A percentile compares a stretch with the other conserved stretches of the same genome.
phyloP scores from a whole-genome alignment of 92 coral and sea anemone species.

The Palythoa grandiflora region DNA sequence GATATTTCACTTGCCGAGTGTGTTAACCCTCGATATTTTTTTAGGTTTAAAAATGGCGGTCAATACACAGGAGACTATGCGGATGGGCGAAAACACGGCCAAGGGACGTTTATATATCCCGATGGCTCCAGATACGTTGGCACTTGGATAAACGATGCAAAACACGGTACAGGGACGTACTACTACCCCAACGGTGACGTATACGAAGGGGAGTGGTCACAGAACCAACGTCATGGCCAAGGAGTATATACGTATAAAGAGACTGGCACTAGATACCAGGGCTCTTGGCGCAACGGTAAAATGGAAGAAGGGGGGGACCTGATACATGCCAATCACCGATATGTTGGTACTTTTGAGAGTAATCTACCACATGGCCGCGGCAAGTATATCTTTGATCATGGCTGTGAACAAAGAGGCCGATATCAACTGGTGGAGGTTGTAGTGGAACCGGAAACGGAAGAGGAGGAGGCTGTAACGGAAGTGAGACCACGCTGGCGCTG shows the following conservation, averaged over 20 bases:
- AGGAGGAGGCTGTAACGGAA: slow-evolving; percentile 86
- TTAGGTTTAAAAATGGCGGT: slow-evolving; percentile 90
- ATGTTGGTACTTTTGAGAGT: slow-evolving; percentile 82
- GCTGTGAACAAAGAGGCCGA: slow-evolving; percentile 90
- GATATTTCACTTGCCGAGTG: too few species aligned
- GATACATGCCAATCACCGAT: slow-evolving; percentile 94
- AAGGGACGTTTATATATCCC: slow-evolving; percentile 91
- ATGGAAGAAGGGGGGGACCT: slow-evolving; percentile 96
- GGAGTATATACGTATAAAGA: slow-evolving; percentile 87
- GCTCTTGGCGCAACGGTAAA: slow-evolving; percentile 93
- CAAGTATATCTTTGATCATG: slow-evolving; percentile 91
- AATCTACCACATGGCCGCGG: slow-evolving; percentile 91
- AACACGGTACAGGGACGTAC: slow-evolving; percentile 92
- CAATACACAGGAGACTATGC: slow-evolving; percentile 87
- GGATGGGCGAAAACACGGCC: slow-evolving; percentile 93
- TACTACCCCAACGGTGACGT: slow-evolving; percentile 93
- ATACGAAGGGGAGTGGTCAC: slow-evolving; percentile 97
- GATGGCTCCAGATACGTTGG: slow-evolving; percentile 97
- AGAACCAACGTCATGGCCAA: slow-evolving; percentile 93
- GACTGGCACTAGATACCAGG: slow-evolving; percentile 95
- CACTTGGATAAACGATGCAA: slow-evolving; percentile 92
- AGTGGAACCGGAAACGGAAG: slow-evolving; percentile 86
- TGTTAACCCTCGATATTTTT: background rate
- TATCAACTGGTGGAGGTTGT: slow-evolving; percentile 91
- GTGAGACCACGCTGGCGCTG: slow-evolving; percentile 89